These are phyloP conservation scores for Leucophenga maculata DNA, from an alignment of 2,888 invertebrate species.

Conservation along the genomic window DNA sequence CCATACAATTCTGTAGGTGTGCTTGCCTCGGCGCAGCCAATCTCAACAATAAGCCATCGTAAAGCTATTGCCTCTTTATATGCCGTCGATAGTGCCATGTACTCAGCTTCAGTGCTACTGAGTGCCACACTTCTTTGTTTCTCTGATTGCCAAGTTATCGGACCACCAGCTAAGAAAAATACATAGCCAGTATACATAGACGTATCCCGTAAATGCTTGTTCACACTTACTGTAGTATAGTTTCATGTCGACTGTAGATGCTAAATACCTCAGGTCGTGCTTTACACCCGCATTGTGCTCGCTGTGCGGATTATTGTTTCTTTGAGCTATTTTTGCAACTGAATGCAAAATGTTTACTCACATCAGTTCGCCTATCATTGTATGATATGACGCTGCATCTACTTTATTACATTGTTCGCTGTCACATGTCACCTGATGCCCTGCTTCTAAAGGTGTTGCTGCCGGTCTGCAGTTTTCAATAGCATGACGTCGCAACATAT, in stretches of 20 bases:
- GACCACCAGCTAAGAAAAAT: conserved; percentile 15
- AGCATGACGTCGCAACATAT: too few relatives aligned
- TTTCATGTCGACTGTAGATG: too few relatives aligned
- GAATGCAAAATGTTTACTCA: conserved; percentile 9
- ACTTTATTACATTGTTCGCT: neutral
- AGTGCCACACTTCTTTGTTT: conserved; percentile 33
- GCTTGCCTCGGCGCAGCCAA: conserved; percentile 4
- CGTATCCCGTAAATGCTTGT: conserved; percentile 16
- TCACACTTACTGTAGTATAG: neutral
- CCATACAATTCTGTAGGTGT: conserved; percentile 19
- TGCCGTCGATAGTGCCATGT: conserved; percentile 34
- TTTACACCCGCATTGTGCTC: too few relatives aligned
- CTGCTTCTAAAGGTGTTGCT: too few relatives aligned
- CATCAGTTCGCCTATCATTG: conserved; percentile 16
- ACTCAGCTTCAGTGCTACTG: conserved; percentile 34
- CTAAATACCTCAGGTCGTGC: too few relatives aligned
- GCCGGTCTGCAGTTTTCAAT: too few relatives aligned
- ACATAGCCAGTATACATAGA: conserved; percentile 35
- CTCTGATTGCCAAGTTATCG: conserved; percentile 30
- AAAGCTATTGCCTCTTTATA: too few relatives aligned
- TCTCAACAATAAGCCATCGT: too few relatives aligned
- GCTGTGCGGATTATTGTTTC: neutral
- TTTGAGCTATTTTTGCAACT: neutral
- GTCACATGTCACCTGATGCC: too few relatives aligned
- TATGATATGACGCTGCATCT: neutral